Evolutionary conservation across 2,113 vertebrate species (phyloP), one percentile per base, ranked within the genome.

Genomic region (Casuarius casuarius): DNA sequence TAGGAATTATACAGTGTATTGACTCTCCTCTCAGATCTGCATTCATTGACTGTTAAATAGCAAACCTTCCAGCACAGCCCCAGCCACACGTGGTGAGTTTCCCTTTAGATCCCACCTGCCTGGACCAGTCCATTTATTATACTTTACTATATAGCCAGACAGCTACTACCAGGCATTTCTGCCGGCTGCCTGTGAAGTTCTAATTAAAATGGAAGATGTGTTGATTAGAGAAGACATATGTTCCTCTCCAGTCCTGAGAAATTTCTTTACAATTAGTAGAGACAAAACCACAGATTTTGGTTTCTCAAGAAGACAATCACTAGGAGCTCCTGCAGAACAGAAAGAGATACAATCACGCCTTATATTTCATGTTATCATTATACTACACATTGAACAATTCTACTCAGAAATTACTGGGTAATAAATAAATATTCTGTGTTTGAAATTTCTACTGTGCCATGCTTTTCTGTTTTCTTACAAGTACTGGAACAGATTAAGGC

Each of bases 371-470:
- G 10, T 89, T 42, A 63, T 2, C 21, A 46, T 75, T 35, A 46
- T 59, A 61, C 20, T n/a, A 33, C 9, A 33, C 0, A 0, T 40
- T 70, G 22, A 84, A 31, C 4, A 22, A 42, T 44, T 92, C 19
- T 46, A 40, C 4, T 5, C 11, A 84, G 28, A 38, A 38, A 38
- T 38, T 38, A 38, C 38, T 38, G 38, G 8, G 38, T 38, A 38
- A 38, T 8, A 38, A 38, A 8, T 38, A 38, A 38, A 38, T 38
- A 7, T 38, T 38, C 38, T 67, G 33, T 54, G 5, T 65, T 78
- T 42, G 40, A 74, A 71, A 84, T 81, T 65, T 83, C 25, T 77
- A 13, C 23, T 40, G 26, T 66, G 25, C 14, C 62, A 12, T 12
- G 68, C 2, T 77, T 92, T 49, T 61, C 18, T 26, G 46, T 18